phyloP scores from a whole-genome alignment of 2,888 invertebrate species.

The Synanthedon myopaeformis region DNA sequence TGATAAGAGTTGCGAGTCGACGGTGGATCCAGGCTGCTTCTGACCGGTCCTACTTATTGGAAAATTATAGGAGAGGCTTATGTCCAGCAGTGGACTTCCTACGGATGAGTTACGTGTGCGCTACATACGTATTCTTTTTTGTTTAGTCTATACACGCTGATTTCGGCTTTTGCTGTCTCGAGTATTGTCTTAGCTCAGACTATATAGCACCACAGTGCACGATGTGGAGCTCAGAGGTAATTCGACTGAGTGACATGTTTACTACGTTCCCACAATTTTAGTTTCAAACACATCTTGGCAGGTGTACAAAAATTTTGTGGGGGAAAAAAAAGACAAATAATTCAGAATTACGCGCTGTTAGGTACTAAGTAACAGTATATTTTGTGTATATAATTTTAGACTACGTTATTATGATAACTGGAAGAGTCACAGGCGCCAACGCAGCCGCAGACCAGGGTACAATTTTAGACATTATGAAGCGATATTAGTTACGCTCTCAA shows the following conservation, averaged over 20 bases:
- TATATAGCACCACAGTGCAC: too few relatives aligned
- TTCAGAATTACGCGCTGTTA: conserved; percentile 1
- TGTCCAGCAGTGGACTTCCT: too few relatives aligned
- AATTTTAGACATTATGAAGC: conserved; percentile 22
- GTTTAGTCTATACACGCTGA: neutral
- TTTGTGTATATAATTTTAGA: conserved; percentile 33
- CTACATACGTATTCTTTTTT: neutral
- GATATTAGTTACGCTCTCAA: neutral
- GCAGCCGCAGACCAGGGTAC: conserved; percentile 19
- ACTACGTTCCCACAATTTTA: conserved; percentile 1
- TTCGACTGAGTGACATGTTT: conserved; percentile 8
- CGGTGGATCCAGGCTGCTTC: too few relatives aligned
- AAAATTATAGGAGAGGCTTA: too few relatives aligned
- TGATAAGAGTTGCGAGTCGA: too few relatives aligned
- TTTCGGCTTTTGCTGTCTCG: too few relatives aligned
- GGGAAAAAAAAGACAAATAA: conserved; percentile 19
- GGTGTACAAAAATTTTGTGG: conserved; percentile 25
- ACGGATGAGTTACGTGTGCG: too few relatives aligned
- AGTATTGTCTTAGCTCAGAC: too few relatives aligned
- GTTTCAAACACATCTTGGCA: conserved; percentile 32
- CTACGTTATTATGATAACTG: conserved; percentile 31
- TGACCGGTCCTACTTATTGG: too few relatives aligned
- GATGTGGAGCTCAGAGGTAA: too few relatives aligned
- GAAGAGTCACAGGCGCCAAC: conserved; percentile 23
- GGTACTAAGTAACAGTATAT: neutral